Conservation (phyloP, 2,797 vertebrate genomes). For the Rhinichthys osculus region DNA sequence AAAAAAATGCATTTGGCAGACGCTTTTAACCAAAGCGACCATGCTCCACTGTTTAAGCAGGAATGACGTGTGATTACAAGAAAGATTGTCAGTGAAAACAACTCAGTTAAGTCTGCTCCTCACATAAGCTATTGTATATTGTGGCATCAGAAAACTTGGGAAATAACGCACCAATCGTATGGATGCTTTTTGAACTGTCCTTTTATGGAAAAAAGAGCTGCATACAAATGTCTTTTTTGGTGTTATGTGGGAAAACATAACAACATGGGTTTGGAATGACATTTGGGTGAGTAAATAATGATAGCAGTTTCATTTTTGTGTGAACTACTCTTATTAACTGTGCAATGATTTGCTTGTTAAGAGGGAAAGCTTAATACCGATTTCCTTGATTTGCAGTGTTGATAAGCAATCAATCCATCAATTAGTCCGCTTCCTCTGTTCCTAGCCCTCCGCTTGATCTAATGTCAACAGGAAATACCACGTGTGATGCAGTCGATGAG, state of each 20-base stretch:
- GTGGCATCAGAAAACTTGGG: background rate
- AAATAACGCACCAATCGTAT: background rate
- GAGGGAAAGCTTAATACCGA: slow-evolving; percentile 18
- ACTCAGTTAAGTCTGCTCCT: background rate
- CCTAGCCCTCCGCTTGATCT: slow-evolving; percentile 41
- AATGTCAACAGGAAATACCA: slow-evolving; percentile 52
- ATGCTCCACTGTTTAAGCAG: background rate
- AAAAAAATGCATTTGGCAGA: background rate
- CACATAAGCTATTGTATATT: background rate
- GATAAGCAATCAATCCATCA: slow-evolving; percentile 42
- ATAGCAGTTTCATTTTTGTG: background rate
- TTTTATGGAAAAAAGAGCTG: background rate
- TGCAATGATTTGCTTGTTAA: background rate
- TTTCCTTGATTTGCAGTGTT: slow-evolving; percentile 17
- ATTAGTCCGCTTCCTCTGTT: slow-evolving; percentile 40
- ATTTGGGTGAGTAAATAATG: background rate
- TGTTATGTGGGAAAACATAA: background rate
- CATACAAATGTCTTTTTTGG: background rate
- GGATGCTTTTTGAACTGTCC: background rate
- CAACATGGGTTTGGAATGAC: background rate
- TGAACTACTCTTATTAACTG: background rate
- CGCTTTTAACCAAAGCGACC: background rate
- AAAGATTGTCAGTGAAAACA: background rate
- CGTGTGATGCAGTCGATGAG: slow-evolving; percentile 7
- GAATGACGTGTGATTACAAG: background rate